Conservation (phyloP, 2,888 invertebrate genomes). For the Drepana falcataria region DNA sequence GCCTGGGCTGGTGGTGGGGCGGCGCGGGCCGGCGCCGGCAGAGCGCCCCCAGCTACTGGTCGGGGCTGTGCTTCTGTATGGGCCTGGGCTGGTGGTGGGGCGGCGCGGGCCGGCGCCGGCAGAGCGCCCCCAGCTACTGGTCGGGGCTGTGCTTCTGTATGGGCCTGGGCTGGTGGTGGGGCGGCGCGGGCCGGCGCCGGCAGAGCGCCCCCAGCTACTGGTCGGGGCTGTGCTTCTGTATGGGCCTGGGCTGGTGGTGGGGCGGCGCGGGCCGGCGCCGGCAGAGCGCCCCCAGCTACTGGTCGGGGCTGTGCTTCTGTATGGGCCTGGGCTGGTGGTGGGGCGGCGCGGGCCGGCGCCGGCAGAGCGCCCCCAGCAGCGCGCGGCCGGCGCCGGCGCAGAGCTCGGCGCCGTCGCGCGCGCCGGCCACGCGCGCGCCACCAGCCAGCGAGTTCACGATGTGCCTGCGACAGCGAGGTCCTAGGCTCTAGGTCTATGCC, state of each 20-base stretch:
- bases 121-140: conserved; percentile 28
- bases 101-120: conserved; percentile 1
- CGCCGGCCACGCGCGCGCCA: conserved; percentile 73
- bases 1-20: conserved; percentile 11
- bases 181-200: conserved; percentile 2
- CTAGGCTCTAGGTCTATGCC: no score
- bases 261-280: conserved; percentile 2
- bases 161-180: conserved; percentile 15
- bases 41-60: background rate
- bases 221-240: conserved; percentile 31
- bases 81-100: conserved; percentile 12
- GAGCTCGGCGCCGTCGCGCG: conserved; percentile 80
- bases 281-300: background rate
- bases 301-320: conserved; percentile 8
- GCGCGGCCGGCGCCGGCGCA: conserved; percentile 47
- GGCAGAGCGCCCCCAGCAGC: conserved; percentile 33
- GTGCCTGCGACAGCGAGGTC: conserved; percentile 47
- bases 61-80: conserved; percentile 31
- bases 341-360: conserved; percentile 14
- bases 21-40: conserved; percentile 3
- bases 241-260: conserved; percentile 16
- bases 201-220: conserved; percentile 1
- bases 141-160: conserved; percentile 30
- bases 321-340: conserved; percentile 5
- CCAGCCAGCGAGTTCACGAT: conserved; percentile 78